Evolutionary conservation across 2,888 invertebrate genomes (phyloP), one percentile per base, ranked within the genome.

Genomic region (Fabriciana adippe): DNA sequence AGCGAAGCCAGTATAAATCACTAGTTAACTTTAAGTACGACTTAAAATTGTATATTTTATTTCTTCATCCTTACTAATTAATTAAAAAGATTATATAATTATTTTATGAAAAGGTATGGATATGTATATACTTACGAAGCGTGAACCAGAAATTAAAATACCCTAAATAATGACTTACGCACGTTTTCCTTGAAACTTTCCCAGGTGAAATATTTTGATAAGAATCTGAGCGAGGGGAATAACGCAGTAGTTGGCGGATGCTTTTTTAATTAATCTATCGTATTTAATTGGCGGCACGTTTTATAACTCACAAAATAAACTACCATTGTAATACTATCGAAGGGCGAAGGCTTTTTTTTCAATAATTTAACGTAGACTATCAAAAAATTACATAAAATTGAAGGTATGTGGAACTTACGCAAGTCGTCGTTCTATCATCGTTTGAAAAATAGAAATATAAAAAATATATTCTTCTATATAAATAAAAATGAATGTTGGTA

Each of bases 121-220:
- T 8, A 6, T 21, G n/a, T 47, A 15, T 21, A 8, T 15, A 26
- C n/a, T 59, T 26, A 59, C 47, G 59, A 47, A 48, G n/a, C 26
- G 16, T 11, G 21, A 47, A 59, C 11, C 48, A 45, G 45, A 45
- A 6, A 56, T 6, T 16, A 21, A 2, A n/a, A n/a, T 13, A 26
- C 15, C 48, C 26, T 26, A 26, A n/a, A 31, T 4, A 26, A 59
- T 26, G 48, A 48, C 47, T 59, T 26, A 48, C 18, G 18, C 16
- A 55, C 35, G 41, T 48, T 50, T 61, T 51, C 61, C 51, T 61
- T 35, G 51, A 41, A 61, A 61, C 31, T 51, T 66, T 66, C 66
- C 60, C 66, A 60, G 59, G 66, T 66, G 60, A 66, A 66, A 61
- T 55, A n/a, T 21, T 45, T 45, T n/a, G 60, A 66, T 66, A 66